These are phyloP conservation scores for Taurulus bubalis DNA, from an alignment of 2,113 vertebrate species.

Conservation along the genomic window DNA sequence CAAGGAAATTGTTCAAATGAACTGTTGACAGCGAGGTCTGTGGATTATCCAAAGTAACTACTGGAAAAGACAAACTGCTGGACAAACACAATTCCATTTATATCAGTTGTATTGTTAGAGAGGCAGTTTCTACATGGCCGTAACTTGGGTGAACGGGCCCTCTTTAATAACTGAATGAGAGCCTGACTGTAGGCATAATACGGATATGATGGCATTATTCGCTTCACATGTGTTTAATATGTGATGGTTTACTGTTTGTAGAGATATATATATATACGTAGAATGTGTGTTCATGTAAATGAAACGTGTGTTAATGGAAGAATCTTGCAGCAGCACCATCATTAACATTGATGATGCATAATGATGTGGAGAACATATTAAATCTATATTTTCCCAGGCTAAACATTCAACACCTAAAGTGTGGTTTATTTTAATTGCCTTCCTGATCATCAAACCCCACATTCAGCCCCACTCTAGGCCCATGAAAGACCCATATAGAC, in stretches of 20 bases:
- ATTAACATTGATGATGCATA: constrained; percentile 60
- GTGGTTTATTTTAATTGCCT: constrained; percentile 67
- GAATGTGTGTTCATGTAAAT: constrained; percentile 25
- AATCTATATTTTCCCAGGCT: constrained; percentile 60
- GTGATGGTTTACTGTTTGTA: constrained; percentile 1
- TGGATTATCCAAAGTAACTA: constrained; percentile 27
- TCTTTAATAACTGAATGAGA: background rate
- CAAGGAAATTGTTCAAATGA: constrained; percentile 14
- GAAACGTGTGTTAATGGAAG: constrained; percentile 2
- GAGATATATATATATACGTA: constrained; percentile 33
- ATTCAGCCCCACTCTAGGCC: constrained; percentile 66
- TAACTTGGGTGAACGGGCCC: background rate
- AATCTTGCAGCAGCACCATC: constrained; percentile 15
- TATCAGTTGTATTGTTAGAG: background rate
- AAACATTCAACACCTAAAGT: constrained; percentile 64
- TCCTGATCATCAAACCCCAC: constrained; percentile 70
- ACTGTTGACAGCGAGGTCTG: constrained; percentile 22
- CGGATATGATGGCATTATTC: background rate
- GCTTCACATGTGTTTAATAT: constrained; percentile 19
- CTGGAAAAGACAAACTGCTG: background rate
- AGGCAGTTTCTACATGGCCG: background rate
- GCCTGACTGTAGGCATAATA: background rate
- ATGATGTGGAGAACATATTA: constrained; percentile 54
- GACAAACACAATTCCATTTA: background rate
- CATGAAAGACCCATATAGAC: constrained; percentile 79